A percentile compares a stretch with the other conserved stretches of the same genome.
phyloP scores from a whole-genome alignment of 2,797 vertebrate species.

The Cryptoprocta ferox region DNA sequence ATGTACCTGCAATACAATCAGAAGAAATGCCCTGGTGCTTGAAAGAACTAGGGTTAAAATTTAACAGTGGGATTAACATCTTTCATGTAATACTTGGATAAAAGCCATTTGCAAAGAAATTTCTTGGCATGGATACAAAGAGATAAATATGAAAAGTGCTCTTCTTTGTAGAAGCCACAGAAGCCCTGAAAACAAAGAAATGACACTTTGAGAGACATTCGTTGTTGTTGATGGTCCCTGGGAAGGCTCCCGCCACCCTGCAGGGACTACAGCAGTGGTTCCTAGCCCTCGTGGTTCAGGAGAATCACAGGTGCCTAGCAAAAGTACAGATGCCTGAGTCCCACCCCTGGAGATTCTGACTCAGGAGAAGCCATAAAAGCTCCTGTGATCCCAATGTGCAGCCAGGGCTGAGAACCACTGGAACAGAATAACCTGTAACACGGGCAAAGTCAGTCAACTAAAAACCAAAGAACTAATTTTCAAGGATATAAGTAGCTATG shows the following conservation, averaged over 20 bases:
- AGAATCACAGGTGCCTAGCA: conserved; percentile 30
- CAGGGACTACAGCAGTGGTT: neutral
- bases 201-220: conserved; percentile 47
- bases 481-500: neutral
- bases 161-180: conserved; percentile 59
- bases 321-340: neutral
- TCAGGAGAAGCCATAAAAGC: conserved; percentile 12
- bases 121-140: conserved; percentile 70
- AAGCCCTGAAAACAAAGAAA: conserved; percentile 57
- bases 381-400: neutral
- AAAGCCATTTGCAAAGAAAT: conserved; percentile 74
- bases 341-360: conserved; percentile 19
- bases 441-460: conserved; percentile 58
- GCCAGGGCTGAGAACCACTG: neutral
- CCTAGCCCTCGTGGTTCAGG: neutral
- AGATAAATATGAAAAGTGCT: conserved; percentile 64
- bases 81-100: conserved; percentile 74
- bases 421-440: conserved; percentile 48
- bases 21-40: conserved; percentile 67
- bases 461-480: conserved; percentile 1
- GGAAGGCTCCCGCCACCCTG: neutral
- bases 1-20: conserved; percentile 61
- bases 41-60: conserved; percentile 70
- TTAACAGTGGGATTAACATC: conserved; percentile 75
- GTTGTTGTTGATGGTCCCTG: neutral